These are phyloP conservation scores for Parus major DNA, from an alignment of 2,113 vertebrate genomes.

Conservation along the genomic window DNA sequence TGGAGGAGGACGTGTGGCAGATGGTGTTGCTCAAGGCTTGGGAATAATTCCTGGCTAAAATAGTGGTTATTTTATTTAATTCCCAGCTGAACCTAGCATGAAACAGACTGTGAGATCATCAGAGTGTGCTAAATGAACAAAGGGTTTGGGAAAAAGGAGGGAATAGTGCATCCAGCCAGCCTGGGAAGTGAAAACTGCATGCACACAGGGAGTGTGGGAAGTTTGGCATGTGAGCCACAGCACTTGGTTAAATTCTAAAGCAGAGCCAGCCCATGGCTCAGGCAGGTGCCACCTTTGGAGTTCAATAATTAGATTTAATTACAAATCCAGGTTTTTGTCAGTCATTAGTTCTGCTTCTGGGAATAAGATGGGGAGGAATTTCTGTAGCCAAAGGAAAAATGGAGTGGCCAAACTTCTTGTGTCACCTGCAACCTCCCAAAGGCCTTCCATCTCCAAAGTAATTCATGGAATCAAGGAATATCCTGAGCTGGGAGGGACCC, in stretches of 20 bases:
- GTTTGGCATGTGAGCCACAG: neutral
- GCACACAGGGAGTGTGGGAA: neutral
- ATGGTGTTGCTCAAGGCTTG: neutral
- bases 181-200: neutral
- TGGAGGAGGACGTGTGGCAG: neutral
- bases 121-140: neutral
- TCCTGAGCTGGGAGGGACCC: neutral
- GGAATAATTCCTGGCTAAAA: neutral
- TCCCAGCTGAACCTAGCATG: neutral
- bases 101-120: neutral
- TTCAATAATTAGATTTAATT: neutral
- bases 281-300: neutral
- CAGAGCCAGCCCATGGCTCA: neutral
- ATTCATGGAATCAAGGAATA: neutral
- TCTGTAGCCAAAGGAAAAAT: neutral
- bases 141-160: neutral
- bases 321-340: neutral
- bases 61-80: neutral
- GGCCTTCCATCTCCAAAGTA: neutral
- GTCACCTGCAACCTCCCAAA: neutral
- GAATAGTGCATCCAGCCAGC: neutral
- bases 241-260: neutral
- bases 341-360: neutral
- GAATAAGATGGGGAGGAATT: neutral
- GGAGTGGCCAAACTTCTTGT: neutral